phyloP scores from a whole-genome alignment of 2,797 vertebrate species.

The Halcyon chelicuti region DNA sequence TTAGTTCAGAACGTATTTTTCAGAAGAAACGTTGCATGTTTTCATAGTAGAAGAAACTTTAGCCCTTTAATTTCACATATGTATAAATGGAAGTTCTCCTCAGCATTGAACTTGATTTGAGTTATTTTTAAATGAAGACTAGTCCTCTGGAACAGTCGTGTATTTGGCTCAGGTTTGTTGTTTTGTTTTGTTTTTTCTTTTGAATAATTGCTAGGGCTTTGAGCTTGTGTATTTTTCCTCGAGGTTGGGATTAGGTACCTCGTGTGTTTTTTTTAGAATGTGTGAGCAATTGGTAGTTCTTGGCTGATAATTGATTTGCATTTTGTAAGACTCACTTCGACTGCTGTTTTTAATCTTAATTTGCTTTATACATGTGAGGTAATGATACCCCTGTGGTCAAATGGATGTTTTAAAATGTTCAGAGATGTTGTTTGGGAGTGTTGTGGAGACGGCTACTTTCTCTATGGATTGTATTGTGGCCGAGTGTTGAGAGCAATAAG shows the following conservation, averaged over 20 bases:
- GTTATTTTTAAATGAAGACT: background rate
- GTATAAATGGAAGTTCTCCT: background rate
- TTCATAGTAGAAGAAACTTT: background rate
- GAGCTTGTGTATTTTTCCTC: background rate
- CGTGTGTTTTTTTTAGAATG: background rate
- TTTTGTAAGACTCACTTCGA: background rate
- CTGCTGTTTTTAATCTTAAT: background rate
- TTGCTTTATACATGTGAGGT: background rate
- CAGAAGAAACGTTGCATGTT: background rate
- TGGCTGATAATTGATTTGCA: background rate
- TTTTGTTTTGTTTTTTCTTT: background rate
- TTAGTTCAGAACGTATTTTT: background rate
- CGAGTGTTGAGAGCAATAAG: background rate
- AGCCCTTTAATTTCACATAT: background rate
- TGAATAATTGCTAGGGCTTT: background rate
- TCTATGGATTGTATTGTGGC: background rate
- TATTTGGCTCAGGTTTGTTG: background rate
- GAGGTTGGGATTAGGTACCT: background rate
- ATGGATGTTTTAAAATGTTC: background rate
- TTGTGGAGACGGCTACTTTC: rapidly evolving
- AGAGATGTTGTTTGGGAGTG: background rate
- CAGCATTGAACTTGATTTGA: background rate
- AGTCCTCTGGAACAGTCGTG: background rate
- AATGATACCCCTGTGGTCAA: background rate
- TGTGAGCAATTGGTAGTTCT: background rate